Conservation (phyloP, 1,140 invertebrate genomes). For the Zeugodacus cucurbitae region DNA sequence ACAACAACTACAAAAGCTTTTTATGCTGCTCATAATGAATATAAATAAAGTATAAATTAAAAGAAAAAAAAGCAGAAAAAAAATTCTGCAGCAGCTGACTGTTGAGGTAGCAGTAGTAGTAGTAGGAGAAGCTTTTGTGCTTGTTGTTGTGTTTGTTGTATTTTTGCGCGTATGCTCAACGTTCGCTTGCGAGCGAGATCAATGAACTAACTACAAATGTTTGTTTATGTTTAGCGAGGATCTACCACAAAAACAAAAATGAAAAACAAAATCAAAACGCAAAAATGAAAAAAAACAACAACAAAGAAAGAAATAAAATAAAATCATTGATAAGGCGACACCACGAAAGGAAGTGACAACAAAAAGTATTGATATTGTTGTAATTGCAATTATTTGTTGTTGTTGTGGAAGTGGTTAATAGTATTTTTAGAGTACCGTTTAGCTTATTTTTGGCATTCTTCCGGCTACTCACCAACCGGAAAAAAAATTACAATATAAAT, state of each 20-base stretch:
- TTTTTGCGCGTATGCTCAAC: background rate
- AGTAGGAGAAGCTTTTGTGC: background rate
- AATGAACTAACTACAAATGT: slow-evolving; percentile 22
- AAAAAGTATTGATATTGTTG: background rate
- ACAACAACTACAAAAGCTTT: background rate
- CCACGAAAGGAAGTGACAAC: background rate
- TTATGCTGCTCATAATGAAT: background rate
- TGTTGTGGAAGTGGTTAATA: background rate
- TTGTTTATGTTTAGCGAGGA: background rate
- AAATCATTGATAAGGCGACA: background rate
- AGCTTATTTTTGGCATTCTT: background rate
- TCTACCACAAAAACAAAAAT: background rate
- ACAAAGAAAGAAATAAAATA: background rate
- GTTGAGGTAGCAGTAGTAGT: background rate
- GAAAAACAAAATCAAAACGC: background rate
- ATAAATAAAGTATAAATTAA: background rate
- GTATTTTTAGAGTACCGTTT: background rate
- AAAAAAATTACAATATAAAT: background rate
- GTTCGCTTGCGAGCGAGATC: background rate
- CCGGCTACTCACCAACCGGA: background rate
- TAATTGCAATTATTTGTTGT: background rate
- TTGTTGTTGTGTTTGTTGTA: background rate
- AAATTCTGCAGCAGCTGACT: background rate
- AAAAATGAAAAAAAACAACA: background rate
- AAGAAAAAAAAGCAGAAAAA: background rate